phyloP scores from a whole-genome alignment of 2,113 vertebrate species.

The Syrrhaptes paradoxus region DNA sequence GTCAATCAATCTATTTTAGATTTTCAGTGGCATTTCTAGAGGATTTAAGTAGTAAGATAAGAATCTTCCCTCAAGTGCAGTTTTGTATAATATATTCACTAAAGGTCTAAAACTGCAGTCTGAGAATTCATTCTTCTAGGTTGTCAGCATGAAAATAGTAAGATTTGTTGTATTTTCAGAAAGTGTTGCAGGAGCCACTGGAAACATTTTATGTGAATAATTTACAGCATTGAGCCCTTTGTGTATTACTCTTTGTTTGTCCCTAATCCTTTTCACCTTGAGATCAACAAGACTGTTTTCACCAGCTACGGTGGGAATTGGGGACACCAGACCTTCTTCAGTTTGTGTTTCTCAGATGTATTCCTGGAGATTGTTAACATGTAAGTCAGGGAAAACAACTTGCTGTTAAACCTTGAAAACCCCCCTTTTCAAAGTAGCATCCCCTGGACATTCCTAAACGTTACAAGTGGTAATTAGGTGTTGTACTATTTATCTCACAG shows the following conservation, averaged over 20 bases:
- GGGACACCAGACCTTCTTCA: not conserved
- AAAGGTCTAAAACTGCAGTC: not conserved
- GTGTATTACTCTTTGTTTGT: not conserved
- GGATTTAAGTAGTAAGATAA: not conserved
- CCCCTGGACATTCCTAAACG: not conserved
- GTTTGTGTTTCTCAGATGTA: not conserved
- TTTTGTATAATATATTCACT: not conserved
- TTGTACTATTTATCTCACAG: not conserved
- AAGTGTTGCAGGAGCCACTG: not conserved
- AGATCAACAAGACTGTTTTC: not conserved
- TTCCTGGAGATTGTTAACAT: not conserved
- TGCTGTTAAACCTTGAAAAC: not conserved
- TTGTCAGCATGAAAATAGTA: not conserved
- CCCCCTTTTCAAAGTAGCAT: not conserved
- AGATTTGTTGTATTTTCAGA: not conserved
- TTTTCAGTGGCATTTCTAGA: not conserved
- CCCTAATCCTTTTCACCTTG: not conserved
- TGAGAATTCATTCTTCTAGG: not conserved
- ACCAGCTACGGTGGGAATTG: not conserved
- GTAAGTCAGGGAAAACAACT: not conserved
- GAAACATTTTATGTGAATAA: not conserved
- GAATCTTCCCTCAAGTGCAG: not conserved
- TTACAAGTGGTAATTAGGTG: not conserved
- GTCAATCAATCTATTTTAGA: not conserved
- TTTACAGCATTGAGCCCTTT: not conserved